phyloP scores from a whole-genome alignment of 2,113 vertebrate genomes.

The Danionella cerebrum region DNA sequence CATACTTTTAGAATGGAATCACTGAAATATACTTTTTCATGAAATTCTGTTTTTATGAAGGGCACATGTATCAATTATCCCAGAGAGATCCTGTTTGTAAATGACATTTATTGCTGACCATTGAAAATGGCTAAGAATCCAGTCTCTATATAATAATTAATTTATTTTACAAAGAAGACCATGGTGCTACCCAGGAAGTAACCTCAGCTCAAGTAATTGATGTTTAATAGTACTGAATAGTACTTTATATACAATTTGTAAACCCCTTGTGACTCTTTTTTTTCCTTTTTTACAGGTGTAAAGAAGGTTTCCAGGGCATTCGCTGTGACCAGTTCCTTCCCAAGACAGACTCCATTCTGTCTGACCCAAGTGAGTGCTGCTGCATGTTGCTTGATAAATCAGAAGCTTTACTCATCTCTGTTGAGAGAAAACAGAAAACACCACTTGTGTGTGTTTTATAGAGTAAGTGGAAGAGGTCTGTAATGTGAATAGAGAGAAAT shows the following conservation, averaged over 20 bases:
- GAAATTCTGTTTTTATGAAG: no score
- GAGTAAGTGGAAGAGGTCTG: not conserved
- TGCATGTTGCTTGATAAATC: not conserved
- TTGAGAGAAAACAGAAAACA: not conserved
- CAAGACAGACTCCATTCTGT: constrained; percentile 97
- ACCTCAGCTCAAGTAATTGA: no score
- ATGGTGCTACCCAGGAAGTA: no score
- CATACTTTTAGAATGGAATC: no score
- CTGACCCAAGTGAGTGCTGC: constrained; percentile 86
- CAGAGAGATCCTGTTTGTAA: no score
- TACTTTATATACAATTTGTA: not conserved
- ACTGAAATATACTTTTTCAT: no score
- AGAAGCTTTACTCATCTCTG: not conserved
- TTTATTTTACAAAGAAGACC: no score
- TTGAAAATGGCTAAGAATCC: no score
- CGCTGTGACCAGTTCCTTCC: constrained; percentile 98
- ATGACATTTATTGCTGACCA: no score
- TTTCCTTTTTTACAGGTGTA: constrained; percentile 73
- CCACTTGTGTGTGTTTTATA: not conserved
- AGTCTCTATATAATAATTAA: no score
- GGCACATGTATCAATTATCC: no score
- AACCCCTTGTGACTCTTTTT: not conserved
- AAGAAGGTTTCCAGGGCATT: constrained; percentile 97
- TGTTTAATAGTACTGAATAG: no score
- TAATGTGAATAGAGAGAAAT: not conserved